Conservation (phyloP, 2,888 invertebrate species). For the Chymomyza amoena region DNA sequence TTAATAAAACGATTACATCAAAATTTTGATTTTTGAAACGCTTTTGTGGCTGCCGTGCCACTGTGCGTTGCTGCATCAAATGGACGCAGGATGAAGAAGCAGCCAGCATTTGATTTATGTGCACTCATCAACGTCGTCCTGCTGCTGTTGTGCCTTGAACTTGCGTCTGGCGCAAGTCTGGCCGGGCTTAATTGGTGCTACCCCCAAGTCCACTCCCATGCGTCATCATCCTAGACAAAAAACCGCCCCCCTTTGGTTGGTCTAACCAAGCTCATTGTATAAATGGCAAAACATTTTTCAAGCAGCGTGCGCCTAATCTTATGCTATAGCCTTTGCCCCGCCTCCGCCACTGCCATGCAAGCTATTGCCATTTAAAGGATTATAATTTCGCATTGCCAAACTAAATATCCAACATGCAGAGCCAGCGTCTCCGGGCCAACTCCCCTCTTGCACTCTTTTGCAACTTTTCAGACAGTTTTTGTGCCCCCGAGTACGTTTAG, state of each 20-base stretch:
- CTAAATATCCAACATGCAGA: constrained; percentile 35
- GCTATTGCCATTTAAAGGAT: constrained; percentile 63
- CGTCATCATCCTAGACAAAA: neutral
- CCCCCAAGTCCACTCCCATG: constrained; percentile 27
- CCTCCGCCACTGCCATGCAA: constrained; percentile 10
- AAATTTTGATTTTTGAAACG: no score
- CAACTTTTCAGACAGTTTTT: constrained; percentile 66
- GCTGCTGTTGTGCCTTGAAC: constrained; percentile 38
- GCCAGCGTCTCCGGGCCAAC: neutral
- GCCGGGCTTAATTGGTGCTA: constrained; percentile 55
- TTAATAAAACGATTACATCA: no score
- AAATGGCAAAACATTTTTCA: constrained; percentile 1
- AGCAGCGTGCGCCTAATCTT: constrained; percentile 4
- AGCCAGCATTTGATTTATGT: constrained; percentile 53
- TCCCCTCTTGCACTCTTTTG: constrained; percentile 26
- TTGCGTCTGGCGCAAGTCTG: constrained; percentile 54
- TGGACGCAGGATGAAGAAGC: neutral
- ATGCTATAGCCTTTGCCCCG: neutral
- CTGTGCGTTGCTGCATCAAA: no score
- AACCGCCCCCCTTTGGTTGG: neutral
- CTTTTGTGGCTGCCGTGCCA: no score
- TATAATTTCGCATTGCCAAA: constrained; percentile 57
- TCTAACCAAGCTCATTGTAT: neutral
- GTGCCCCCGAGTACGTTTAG: constrained; percentile 31
- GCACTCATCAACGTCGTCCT: constrained; percentile 40